These are phyloP conservation scores for Seira sanloemensis DNA, from an alignment of 2,888 invertebrate genomes.

Conservation along the genomic window DNA sequence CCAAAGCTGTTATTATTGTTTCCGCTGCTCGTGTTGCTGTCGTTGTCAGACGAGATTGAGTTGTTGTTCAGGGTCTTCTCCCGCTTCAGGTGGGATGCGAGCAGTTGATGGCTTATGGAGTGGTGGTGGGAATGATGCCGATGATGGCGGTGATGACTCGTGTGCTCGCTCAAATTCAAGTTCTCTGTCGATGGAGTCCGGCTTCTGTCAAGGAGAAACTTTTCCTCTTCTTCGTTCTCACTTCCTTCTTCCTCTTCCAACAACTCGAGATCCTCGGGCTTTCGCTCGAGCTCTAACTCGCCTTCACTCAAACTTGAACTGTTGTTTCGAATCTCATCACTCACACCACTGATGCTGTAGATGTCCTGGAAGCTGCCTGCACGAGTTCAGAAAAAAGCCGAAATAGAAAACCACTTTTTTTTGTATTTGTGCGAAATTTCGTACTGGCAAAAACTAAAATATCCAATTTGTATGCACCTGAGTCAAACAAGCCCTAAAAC, in stretches of 20 bases:
- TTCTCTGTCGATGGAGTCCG: conserved; percentile 56
- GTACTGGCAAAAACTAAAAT: too few relatives aligned
- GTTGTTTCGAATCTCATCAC: conserved; percentile 55
- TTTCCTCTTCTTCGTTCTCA: conserved; percentile 55
- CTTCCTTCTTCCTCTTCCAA: conserved; percentile 39
- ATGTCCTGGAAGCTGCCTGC: conserved; percentile 61
- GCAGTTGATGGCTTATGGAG: conserved; percentile 64
- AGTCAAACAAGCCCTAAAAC: too few relatives aligned
- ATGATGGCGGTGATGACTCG: too few relatives aligned
- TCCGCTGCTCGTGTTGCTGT: conserved; percentile 60
- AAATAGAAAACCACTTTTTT: too few relatives aligned
- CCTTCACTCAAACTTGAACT: conserved; percentile 59
- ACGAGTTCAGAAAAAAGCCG: too few relatives aligned
- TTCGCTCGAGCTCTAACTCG: conserved; percentile 55
- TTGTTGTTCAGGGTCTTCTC: conserved; percentile 67
- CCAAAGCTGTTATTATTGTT: conserved; percentile 56
- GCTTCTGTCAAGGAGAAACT: conserved; percentile 52
- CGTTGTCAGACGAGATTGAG: conserved; percentile 64
- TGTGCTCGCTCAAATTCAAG: conserved; percentile 63
- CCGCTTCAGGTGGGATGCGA: conserved; percentile 56
- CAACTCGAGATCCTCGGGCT: conserved; percentile 49
- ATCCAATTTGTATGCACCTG: too few relatives aligned
- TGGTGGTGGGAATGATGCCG: conserved; percentile 59
- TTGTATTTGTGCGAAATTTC: too few relatives aligned
- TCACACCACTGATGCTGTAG: conserved; percentile 59